Percentiles rank a stretch among this genome's conserved stretches.
Conservation (phyloP, 2,888 invertebrate species). For the Cosmia trapezina region DNA sequence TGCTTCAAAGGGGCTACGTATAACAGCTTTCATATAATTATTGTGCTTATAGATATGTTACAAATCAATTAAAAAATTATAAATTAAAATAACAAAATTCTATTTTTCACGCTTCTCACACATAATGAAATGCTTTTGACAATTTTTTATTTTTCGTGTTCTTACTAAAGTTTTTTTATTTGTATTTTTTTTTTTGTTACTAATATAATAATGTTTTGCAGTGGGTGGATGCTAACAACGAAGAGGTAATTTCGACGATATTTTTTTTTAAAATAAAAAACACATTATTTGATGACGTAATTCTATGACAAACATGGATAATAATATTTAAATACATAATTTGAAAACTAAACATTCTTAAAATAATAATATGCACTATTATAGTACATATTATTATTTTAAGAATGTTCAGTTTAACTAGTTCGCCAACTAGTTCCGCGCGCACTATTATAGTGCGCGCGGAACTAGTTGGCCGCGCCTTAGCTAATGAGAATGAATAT, state of each 20-base stretch:
- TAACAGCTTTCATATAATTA: conserved; percentile 61
- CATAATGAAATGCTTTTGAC: conserved; percentile 86
- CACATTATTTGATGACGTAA: conserved; percentile 54
- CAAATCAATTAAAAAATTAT: conserved; percentile 72
- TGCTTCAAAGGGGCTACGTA: conserved; percentile 44
- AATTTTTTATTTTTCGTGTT: conserved; percentile 59
- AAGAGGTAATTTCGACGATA: conserved; percentile 90
- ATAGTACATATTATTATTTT: too few relatives aligned
- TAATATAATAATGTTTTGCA: conserved; percentile 90
- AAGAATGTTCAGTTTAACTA: too few relatives aligned
- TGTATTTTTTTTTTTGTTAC: conserved; percentile 76
- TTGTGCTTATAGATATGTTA: conserved; percentile 81
- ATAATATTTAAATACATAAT: too few relatives aligned
- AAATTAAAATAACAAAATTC: conserved; percentile 66
- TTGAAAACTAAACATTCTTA: too few relatives aligned
- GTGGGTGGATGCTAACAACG: conserved; percentile 93
- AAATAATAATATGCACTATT: too few relatives aligned
- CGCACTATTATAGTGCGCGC: too few relatives aligned
- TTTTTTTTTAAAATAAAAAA: conserved; percentile 58
- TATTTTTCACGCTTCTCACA: conserved; percentile 78
- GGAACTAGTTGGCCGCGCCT: too few relatives aligned
- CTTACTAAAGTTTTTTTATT: conserved; percentile 66
- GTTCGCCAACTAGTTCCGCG: too few relatives aligned
- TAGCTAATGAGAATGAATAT: too few relatives aligned
- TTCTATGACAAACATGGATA: conserved; percentile 45